These are phyloP conservation scores for Anomalospiza imberbis DNA, from an alignment of 2,797 vertebrate genomes.

Conservation along the genomic window DNA sequence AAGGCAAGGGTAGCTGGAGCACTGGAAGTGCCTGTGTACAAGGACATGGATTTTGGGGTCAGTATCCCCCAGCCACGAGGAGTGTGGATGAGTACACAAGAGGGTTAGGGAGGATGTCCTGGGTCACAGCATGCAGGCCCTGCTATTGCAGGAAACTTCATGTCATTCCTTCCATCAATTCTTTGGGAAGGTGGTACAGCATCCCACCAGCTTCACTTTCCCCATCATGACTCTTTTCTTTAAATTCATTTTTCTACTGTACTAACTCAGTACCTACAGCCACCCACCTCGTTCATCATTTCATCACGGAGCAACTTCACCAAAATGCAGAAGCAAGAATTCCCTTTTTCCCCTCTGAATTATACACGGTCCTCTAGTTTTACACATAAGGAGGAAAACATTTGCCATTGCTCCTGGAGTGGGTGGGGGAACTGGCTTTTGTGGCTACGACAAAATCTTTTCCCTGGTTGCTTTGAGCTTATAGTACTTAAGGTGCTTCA, in stretches of 20 bases:
- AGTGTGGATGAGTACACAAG: fast-evolving
- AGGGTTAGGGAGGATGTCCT: not conserved
- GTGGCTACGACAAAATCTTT: not conserved
- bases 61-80: fast-evolving
- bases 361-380: not conserved
- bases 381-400: not conserved
- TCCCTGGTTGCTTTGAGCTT: not conserved
- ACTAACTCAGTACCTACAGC: not conserved
- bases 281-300: not conserved
- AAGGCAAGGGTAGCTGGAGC: not conserved
- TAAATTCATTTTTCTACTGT: not conserved
- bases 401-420: not conserved
- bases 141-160: not conserved
- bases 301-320: not conserved
- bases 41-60: not conserved
- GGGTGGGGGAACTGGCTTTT: not conserved
- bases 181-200: not conserved
- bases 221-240: fast-evolving
- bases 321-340: fast-evolving
- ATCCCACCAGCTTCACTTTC: fast-evolving
- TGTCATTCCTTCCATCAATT: not conserved
- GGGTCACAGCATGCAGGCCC: not conserved
- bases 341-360: fast-evolving
- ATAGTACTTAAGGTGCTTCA: not conserved
- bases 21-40: fast-evolving